Percentiles rank a stretch among this genome's conserved stretches.
Evolutionary conservation across 2,113 vertebrate genomes (phyloP).

Genomic region (Marmota monax): DNA sequence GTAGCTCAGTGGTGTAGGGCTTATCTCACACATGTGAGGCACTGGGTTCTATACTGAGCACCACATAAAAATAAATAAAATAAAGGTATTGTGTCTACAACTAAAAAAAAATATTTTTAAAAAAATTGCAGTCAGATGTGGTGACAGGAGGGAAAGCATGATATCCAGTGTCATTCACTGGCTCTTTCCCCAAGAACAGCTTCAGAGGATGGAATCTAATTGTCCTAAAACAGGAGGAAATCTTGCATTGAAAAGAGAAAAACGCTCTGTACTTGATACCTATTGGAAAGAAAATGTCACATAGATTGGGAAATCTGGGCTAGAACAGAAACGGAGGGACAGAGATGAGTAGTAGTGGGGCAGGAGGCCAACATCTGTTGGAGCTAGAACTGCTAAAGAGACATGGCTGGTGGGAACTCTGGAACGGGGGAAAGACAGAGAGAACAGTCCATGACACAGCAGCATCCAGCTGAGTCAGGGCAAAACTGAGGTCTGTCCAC

Average conservation of each 20-base stretch:
- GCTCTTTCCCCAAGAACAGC: neutral
- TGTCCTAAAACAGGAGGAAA: neutral
- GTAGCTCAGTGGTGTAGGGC: too few species aligned
- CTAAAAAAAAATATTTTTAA: too few species aligned
- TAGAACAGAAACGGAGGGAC: neutral
- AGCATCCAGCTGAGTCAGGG: slow-evolving; percentile 17
- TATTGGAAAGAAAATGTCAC: neutral
- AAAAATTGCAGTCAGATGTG: neutral
- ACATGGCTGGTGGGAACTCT: neutral
- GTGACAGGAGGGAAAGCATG: neutral
- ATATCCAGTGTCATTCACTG: neutral
- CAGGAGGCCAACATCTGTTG: slow-evolving; percentile 2
- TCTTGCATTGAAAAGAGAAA: neutral
- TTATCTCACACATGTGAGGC: too few species aligned
- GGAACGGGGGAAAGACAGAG: neutral
- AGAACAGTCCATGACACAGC: neutral
- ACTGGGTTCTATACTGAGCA: too few species aligned
- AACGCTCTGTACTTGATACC: neutral
- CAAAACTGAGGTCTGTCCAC: neutral
- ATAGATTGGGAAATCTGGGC: neutral
- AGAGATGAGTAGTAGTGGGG: neutral
- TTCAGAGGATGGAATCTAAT: neutral
- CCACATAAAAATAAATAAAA: too few species aligned
- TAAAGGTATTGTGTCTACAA: too few species aligned
- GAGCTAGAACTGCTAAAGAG: slow-evolving; percentile 11